Conservation (phyloP, 2,888 invertebrate genomes). For the Callyntrura sp. region DNA sequence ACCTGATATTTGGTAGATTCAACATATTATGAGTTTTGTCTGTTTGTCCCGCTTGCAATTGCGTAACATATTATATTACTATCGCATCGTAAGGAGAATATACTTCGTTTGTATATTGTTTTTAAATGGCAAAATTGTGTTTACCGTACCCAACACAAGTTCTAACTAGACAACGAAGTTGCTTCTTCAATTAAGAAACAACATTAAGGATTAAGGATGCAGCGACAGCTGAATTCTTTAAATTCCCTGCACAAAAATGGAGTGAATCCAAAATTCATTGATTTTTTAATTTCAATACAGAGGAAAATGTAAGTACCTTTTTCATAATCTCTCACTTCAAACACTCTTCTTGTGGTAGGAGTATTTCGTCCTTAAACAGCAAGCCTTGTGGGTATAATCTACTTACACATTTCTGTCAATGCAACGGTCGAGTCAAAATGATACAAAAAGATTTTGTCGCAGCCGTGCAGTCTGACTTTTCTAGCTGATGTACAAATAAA, state of each 20-base stretch:
- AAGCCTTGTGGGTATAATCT: not conserved
- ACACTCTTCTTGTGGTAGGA: not conserved
- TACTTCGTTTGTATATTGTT: too few relatives aligned
- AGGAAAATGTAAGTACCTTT: conserved; percentile 59
- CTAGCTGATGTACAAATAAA: not conserved
- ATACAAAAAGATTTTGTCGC: conserved; percentile 23
- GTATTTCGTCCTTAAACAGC: conserved; percentile 6
- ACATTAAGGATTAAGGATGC: too few relatives aligned
- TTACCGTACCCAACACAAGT: too few relatives aligned
- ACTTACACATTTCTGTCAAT: not conserved
- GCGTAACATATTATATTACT: too few relatives aligned
- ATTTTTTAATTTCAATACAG: conserved; percentile 57
- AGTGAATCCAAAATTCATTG: conserved; percentile 65
- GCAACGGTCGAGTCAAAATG: conserved; percentile 19
- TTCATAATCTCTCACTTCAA: not conserved
- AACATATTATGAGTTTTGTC: too few relatives aligned
- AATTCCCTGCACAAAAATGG: conserved; percentile 39
- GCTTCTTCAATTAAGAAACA: too few relatives aligned
- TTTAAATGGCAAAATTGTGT: too few relatives aligned
- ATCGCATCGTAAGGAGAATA: too few relatives aligned
- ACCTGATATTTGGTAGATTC: too few relatives aligned
- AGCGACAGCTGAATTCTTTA: conserved; percentile 24
- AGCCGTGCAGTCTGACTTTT: conserved; percentile 75
- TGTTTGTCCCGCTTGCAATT: not conserved
- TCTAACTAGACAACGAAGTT: too few relatives aligned